Evolutionary conservation across 1,140 invertebrate species (phyloP).

Genomic region (Metopolophium dirhodum): DNA sequence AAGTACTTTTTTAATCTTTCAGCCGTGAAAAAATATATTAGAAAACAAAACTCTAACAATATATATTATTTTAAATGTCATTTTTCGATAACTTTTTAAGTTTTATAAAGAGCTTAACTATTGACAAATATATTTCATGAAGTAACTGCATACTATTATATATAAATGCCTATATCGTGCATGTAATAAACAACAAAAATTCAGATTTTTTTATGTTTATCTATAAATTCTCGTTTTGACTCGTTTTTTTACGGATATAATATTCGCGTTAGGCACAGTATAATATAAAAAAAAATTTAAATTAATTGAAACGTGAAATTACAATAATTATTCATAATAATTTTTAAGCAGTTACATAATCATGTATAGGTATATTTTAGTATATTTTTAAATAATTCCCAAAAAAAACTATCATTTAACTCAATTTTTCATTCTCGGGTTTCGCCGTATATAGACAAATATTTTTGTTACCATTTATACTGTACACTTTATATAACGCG

Average conservation of each 20-base stretch:
- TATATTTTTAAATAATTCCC: background rate
- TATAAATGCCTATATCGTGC: background rate
- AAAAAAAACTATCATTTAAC: background rate
- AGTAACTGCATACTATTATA: background rate
- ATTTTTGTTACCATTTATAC: background rate
- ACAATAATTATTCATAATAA: background rate
- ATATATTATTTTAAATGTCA: constrained; percentile 19
- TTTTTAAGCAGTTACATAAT: background rate
- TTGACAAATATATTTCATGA: background rate
- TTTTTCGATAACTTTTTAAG: constrained; percentile 2
- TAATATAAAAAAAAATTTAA: background rate
- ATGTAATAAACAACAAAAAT: background rate
- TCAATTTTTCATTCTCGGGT: background rate
- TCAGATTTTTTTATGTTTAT: background rate
- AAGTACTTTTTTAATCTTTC: constrained; percentile 33
- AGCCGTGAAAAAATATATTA: constrained; percentile 28
- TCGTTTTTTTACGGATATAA: background rate
- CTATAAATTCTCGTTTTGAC: background rate
- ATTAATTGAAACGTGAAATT: background rate
- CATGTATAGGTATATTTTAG: background rate
- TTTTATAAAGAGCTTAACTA: background rate
- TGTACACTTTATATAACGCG: background rate
- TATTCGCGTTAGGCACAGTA: background rate
- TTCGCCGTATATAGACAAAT: background rate
- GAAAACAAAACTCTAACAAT: constrained; percentile 26